These are phyloP conservation scores for Clivina fossor DNA, from an alignment of 2,888 invertebrate genomes.

Conservation along the genomic window DNA sequence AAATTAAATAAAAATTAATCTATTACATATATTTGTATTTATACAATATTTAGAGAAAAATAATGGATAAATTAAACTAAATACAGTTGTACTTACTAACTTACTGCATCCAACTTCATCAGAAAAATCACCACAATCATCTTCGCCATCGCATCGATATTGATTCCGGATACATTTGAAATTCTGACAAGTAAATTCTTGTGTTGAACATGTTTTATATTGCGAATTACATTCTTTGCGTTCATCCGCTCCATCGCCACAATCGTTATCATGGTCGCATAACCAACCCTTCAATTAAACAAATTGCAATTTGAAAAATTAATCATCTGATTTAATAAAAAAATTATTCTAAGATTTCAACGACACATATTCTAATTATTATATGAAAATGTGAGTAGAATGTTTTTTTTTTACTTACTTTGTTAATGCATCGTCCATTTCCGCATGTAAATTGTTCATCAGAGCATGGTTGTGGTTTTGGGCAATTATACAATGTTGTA, in stretches of 20 bases:
- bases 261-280: constrained; percentile 95
- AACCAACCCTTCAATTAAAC: constrained; percentile 66
- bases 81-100: no score
- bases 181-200: constrained; percentile 93
- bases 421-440: constrained; percentile 91
- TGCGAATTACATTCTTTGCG: constrained; percentile 83
- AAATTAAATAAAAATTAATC: constrained; percentile 15
- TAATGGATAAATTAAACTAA: no score
- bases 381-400: no score
- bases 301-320: constrained; percentile 18
- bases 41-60: no score
- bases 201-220: constrained; percentile 79
- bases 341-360: no score
- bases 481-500: constrained; percentile 78
- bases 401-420: no score
- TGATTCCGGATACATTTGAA: constrained; percentile 91
- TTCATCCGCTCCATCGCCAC: constrained; percentile 97
- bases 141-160: constrained; percentile 80
- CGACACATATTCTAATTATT: no score
- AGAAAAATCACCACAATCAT: constrained; percentile 93
- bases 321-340: neutral
- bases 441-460: constrained; percentile 91
- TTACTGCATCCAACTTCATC: constrained; percentile 85
- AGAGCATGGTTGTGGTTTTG: constrained; percentile 81
- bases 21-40: constrained; percentile 39